Evolutionary conservation across 2,888 invertebrate genomes (phyloP), one percentile per base, ranked within the genome.

Genomic region (Tillus elongatus): DNA sequence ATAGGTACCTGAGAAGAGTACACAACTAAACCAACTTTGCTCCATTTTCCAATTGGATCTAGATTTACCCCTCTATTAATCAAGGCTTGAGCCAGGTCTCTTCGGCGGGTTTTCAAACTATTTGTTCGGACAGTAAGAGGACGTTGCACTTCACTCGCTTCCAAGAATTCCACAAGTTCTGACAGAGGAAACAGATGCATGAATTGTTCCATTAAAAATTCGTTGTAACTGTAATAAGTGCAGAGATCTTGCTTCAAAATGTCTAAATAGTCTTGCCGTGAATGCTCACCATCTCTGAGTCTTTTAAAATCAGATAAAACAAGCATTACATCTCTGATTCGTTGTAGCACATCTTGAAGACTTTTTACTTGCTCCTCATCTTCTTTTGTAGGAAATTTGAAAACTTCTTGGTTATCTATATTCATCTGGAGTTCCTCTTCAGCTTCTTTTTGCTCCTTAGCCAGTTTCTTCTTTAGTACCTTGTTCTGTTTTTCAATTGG

Each of bases 11-110:
- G 89, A 0, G 96, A 85, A 48, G 88, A 92, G 63, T 92, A 99
- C 4, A 99, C 77, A 2, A 98, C 93, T 16, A 99, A 71, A 8
- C 98, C 98, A 12, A 96, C 90, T 71, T 95, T 97, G 32, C 93
- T 91, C 98, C 98, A 99, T 64, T 95, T 91, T 3, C 95, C 97
- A 38, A 98, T 77, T 1, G 97, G 96, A 69, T 99, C 97, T 45
- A 99, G 74, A 71, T 99, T 98, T 0, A 97, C 93, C 13, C 98
- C 98, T 55, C 97, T 76, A 57, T 89, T 89, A 37, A 98, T 98
- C 28, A 99, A 70, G 9, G 92, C 84, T 56, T 91, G 91, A 3
- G 96, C 96, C 40, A 97, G 72, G 66, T 96, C 95, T 39, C 92
- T 73, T 47, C 96, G 71, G 36, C 97, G 74, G 0, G 87, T 86